phyloP scores from a whole-genome alignment of 37 sponge, comb jelly and placozoan genomes.

The Eunapius fragilis region DNA sequence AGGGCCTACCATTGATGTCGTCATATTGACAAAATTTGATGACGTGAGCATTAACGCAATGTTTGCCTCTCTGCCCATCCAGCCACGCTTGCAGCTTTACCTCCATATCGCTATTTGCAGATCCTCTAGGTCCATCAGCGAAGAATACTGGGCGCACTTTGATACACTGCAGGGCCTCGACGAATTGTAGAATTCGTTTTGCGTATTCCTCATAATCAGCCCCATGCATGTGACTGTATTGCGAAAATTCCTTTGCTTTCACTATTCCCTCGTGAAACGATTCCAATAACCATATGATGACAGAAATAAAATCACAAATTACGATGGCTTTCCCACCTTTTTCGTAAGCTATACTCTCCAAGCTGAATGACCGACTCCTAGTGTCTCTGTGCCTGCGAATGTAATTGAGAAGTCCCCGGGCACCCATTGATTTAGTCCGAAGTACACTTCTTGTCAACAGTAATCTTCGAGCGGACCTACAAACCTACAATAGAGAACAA shows the following conservation, averaged over 20 bases:
- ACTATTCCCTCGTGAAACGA: conserved; percentile 22
- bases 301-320: conserved; percentile 8
- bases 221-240: conserved; percentile 29
- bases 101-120: background rate
- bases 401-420: too few relatives aligned
- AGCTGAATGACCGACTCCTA: background rate
- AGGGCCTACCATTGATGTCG: background rate
- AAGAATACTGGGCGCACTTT: conserved; percentile 37
- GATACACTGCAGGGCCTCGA: conserved; percentile 23
- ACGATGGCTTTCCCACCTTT: background rate
- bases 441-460: too few relatives aligned
- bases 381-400: background rate
- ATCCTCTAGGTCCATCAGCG: conserved; percentile 21
- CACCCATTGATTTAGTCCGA: too few relatives aligned
- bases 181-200: conserved; percentile 10
- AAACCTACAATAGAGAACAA: too few relatives aligned
- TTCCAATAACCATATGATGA: conserved; percentile 17
- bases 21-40: background rate
- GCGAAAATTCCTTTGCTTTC: background rate
- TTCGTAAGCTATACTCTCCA: background rate
- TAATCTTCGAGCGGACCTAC: too few relatives aligned
- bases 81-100: background rate
- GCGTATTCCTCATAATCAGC: conserved; percentile 18
- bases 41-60: background rate
- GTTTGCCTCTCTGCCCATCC: background rate